Conservation (phyloP, 2,888 invertebrate species). For the Caenorhabditis virilis region DNA sequence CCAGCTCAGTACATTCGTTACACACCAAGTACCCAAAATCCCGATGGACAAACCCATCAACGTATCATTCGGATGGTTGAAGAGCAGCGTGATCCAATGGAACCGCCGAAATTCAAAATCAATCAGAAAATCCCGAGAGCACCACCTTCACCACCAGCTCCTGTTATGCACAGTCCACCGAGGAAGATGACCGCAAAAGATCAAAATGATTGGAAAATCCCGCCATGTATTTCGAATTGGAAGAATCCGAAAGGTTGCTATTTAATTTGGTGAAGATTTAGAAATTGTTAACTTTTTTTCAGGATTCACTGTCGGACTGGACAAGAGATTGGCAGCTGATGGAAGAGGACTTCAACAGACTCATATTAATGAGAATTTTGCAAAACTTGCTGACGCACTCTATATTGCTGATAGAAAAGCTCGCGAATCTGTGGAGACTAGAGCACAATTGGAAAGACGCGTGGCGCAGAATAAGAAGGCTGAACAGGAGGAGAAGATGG, state of each 20-base stretch:
- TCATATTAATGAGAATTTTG: slow-evolving; percentile 98
- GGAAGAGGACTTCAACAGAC: slow-evolving; percentile 92
- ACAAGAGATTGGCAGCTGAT: slow-evolving; percentile 96
- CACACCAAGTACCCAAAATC: slow-evolving; percentile 89
- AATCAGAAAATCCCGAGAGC: slow-evolving; percentile 98
- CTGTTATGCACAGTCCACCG: slow-evolving; percentile 96
- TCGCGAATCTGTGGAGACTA: slow-evolving; percentile 92
- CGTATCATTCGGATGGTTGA: slow-evolving; percentile 94
- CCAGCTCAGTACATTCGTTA: slow-evolving; percentile 96
- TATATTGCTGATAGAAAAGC: slow-evolving; percentile 97
- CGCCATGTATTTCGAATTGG: slow-evolving; percentile 99
- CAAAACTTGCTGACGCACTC: slow-evolving; percentile 93
- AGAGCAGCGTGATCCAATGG: slow-evolving; percentile 94
- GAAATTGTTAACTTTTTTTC: slow-evolving; percentile 59
- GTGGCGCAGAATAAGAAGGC: slow-evolving; percentile 92
- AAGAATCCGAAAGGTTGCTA: slow-evolving; percentile 90
- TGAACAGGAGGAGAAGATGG: slow-evolving; percentile 80
- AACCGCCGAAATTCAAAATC: slow-evolving; percentile 88
- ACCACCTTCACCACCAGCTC: slow-evolving; percentile 97
- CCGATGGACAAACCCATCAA: slow-evolving; percentile 81
- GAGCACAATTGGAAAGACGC: slow-evolving; percentile 86
- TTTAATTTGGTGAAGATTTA: too few relatives aligned
- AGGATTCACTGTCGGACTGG: slow-evolving; percentile 94
- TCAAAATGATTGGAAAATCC: slow-evolving; percentile 98
- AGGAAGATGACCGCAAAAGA: slow-evolving; percentile 94